phyloP scores from a whole-genome alignment of 37 sponge, comb jelly and placozoan species.

The Tethya wilhelma region DNA sequence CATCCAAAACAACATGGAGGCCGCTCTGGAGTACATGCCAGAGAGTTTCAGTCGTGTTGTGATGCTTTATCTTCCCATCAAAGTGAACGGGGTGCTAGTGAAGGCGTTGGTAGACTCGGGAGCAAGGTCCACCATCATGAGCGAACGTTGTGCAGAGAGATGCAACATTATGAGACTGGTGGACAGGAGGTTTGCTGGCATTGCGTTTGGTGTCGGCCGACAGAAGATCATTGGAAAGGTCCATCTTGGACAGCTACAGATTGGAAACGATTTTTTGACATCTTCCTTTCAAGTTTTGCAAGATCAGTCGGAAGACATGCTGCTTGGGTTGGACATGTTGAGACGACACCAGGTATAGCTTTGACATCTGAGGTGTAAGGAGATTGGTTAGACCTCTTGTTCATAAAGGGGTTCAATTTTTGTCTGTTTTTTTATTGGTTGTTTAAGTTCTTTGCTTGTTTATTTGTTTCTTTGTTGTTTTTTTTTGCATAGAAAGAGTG shows the following conservation, averaged over 20 bases:
- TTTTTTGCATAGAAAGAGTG: too few relatives aligned
- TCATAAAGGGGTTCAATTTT: too few relatives aligned
- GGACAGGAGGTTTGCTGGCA: constrained; percentile 78
- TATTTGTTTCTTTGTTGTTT: neutral
- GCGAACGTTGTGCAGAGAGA: constrained; percentile 77
- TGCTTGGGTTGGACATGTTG: constrained; percentile 96
- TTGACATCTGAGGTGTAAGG: neutral
- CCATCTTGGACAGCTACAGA: constrained; percentile 89
- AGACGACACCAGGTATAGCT: constrained; percentile 88
- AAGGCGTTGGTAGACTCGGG: constrained; percentile 96
- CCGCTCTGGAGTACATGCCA: constrained; percentile 91
- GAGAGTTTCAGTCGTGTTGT: constrained; percentile 89
- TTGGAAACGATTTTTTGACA: constrained; percentile 82
- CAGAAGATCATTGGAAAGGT: constrained; percentile 92
- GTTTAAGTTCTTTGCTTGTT: neutral
- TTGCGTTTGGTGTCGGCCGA: constrained; percentile 89
- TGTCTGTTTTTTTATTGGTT: neutral
- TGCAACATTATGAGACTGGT: constrained; percentile 90
- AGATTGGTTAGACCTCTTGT: neutral
- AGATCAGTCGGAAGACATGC: constrained; percentile 85
- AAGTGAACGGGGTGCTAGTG: constrained; percentile 84
- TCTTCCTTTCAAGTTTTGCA: constrained; percentile 91
- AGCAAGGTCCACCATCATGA: constrained; percentile 91
- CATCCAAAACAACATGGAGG: constrained; percentile 79
- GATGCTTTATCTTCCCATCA: constrained; percentile 89